A percentile compares a stretch with the other conserved stretches of the same genome.
phyloP scores from a whole-genome alignment of 1,140 invertebrate species.

The Temnothorax curvispinosus region DNA sequence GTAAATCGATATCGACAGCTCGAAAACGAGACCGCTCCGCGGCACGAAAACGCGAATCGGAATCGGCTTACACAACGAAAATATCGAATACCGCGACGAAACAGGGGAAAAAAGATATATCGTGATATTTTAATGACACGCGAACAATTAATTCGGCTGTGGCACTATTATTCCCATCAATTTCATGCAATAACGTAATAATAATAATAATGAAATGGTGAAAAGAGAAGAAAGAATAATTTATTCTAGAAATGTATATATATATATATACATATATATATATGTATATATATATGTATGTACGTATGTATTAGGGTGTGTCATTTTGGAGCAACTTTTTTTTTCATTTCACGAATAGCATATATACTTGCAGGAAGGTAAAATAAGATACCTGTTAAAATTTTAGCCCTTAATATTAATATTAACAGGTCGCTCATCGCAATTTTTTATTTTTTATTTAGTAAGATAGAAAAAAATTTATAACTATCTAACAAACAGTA shows the following conservation, averaged over 20 bases:
- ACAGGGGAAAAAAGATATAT: neutral
- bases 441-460: too few species aligned
- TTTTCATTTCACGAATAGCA: too few species aligned
- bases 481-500: too few species aligned
- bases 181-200: neutral
- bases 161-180: neutral
- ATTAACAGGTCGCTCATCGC: too few species aligned
- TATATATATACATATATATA: neutral
- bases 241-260: neutral
- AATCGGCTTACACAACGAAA: slow-evolving; percentile 53
- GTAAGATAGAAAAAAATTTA: too few species aligned
- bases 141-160: slow-evolving; percentile 42
- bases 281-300: neutral
- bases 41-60: slow-evolving; percentile 35
- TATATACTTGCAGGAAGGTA: too few species aligned
- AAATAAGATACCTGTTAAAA: too few species aligned
- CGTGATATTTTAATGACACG: slow-evolving; percentile 35
- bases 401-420: too few species aligned
- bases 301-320: too few species aligned
- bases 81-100: slow-evolving; percentile 39
- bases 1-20: slow-evolving; percentile 64
- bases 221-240: neutral
- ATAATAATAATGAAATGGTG: neutral
- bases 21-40: slow-evolving; percentile 36
- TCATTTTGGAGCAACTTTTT: too few species aligned